A percentile compares a stretch with the other conserved stretches of the same genome.
These are phyloP conservation scores for Cacoxenus indagator DNA, from an alignment of 2,888 invertebrate species.

Conservation along the genomic window DNA sequence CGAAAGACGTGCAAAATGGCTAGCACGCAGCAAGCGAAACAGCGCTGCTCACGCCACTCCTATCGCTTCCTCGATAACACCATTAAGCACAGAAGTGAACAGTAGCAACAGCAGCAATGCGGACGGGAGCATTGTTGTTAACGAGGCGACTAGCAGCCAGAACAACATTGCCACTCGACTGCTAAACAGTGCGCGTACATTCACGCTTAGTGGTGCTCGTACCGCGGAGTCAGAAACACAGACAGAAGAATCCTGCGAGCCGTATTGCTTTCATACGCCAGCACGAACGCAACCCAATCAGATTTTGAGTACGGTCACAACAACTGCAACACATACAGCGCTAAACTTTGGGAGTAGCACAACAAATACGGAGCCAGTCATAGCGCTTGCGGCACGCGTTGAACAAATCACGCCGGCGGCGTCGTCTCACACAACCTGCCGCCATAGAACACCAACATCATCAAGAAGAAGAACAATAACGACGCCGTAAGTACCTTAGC, in stretches of 20 bases:
- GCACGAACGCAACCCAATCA: constrained; percentile 24
- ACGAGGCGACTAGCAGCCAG: constrained; percentile 6
- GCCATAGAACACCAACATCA: too few species aligned
- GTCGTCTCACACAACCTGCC: not conserved
- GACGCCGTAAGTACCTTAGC: too few species aligned
- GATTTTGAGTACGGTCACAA: constrained; percentile 22
- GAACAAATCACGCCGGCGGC: not conserved
- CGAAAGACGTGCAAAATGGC: constrained; percentile 69
- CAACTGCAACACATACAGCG: constrained; percentile 7
- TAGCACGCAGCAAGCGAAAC: constrained; percentile 61
- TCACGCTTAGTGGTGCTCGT: constrained; percentile 25
- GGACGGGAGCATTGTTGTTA: not conserved
- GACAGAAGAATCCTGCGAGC: constrained; percentile 46
- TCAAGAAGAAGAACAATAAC: too few species aligned
- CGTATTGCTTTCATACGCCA: constrained; percentile 37
- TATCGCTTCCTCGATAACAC: not conserved
- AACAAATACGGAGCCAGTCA: not conserved
- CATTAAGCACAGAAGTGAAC: not conserved
- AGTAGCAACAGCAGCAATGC: not conserved
- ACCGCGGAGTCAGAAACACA: constrained; percentile 52
- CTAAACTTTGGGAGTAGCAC: not conserved
- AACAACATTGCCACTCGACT: not conserved
- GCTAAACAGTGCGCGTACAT: constrained; percentile 37
- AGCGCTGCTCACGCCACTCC: not conserved
- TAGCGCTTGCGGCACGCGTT: not conserved